Evolutionary conservation across 2,888 invertebrate species (phyloP), one percentile per base, ranked within the genome.

Genomic region (Ochropleura leucogaster): DNA sequence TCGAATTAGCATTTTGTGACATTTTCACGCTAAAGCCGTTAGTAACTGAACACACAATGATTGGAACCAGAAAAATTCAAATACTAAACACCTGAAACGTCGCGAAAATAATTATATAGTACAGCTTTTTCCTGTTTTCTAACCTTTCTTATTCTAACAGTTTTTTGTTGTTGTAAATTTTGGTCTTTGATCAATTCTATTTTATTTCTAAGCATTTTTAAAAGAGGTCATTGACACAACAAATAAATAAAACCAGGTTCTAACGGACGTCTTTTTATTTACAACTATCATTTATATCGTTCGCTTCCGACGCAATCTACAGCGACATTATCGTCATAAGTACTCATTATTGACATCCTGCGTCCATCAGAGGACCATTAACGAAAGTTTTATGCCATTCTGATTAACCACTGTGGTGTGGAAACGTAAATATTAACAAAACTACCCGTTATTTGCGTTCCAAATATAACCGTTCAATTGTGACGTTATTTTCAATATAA

Each of bases 321-420:
- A 64, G 69, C 66, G 51, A 73, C 68, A 74, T 83, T 80, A 83
- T 77, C 66, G 57, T 63, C 53, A 49, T 10, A 63, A 30, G 57
- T 53, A 71, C 67, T 69, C 49, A 67, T 62, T 63, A 51, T 53
- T 67, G 53, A 57, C 62, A 77, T 74, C 69, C 81, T 84, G 81
- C 12, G 55, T 69, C 69, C 77, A 69, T 72, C 77, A 71, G 69
- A 69, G 60, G 14, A 57, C 64, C 62, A 47, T 49, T 62, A 82
- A 70, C 74, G 60, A 80, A 77, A 83, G 70, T 77, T 80, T 71
- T 70, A 74, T 71, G 69, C 40, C 69, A 70, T 67, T 59, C 72
- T 77, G 69, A 77, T 72, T 68, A 74, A 59, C 64, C 30, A 57
- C 40, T 68, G 69, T 44, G 72, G 63, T 63, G 63, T 60, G 63